Base-by-base conservation (phyloP, 35 echinoderm and acorn worm species). In the Heliocidaris tuberculata region DNA sequence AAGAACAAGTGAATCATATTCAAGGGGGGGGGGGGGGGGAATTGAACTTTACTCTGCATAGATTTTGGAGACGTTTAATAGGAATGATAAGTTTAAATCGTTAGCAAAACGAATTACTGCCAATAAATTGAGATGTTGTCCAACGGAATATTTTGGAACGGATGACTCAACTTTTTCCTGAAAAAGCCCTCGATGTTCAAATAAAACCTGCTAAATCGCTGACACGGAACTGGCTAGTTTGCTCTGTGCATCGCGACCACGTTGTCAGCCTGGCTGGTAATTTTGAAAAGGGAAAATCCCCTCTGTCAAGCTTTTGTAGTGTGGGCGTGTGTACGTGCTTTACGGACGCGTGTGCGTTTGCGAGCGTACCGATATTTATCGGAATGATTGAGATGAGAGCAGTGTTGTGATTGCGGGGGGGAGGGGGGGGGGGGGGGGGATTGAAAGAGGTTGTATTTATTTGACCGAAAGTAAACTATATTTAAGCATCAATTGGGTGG, bases 171-270 rank as follows among this genome's bases (percentile, higher is more conserved):
- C 21, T 17, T 78, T 78, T 78, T 78, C 65, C 65, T 78, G 65
- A 78, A 78, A 78, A 78, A 24, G 65, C 65, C 65, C 65, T 78
- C 65, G 65, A 78, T 78, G 65, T 78, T n/a, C 65, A 78, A 78
- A 78, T 78, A 78, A n/a, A 78, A n/a, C 65, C 19, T 17, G 65
- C 65, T 78, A n/a, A n/a, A 78, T 19, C 65, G 21, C 17, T 24
- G 27, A 78, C 65, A 78, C 65, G 65, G 65, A 78, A 78, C 65
- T 78, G 27, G 65, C 21, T 17, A 78, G 21, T 78, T 78, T 78
- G 65, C 65, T 78, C 21, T 9, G 19, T 78, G 24, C 27, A 78
- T 12, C 8, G 65, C 65, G 65, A 78, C n/a, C 21, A 78, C 65
- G 65, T 78, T 78, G 65, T 7, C 4, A 78, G 65, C 21, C 27